These are phyloP conservation scores for Stegostoma tigrinum DNA, from an alignment of 2,113 vertebrate species.

Conservation along the genomic window DNA sequence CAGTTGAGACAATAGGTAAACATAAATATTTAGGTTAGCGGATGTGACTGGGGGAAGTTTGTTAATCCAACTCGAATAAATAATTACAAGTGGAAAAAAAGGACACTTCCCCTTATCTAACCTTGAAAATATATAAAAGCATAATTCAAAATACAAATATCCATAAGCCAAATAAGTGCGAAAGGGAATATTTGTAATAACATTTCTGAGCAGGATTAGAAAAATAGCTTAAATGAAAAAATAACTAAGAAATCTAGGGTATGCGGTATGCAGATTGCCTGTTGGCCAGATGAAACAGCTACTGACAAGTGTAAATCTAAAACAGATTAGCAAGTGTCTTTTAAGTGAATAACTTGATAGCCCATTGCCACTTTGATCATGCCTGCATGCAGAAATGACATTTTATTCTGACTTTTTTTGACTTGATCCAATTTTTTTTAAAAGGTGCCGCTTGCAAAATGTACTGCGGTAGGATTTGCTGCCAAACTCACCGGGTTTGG, in stretches of 20 bases:
- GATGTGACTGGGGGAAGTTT: neutral
- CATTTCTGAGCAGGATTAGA: no score
- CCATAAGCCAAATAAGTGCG: neutral
- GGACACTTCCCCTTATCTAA: neutral
- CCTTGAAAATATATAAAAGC: neutral
- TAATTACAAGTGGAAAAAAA: neutral
- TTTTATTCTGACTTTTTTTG: neutral
- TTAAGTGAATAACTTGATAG: neutral
- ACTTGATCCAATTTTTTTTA: neutral
- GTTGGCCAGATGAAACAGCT: neutral
- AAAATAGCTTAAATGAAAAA: no score
- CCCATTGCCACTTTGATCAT: slow-evolving; percentile 6
- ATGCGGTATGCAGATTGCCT: neutral
- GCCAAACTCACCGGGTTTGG: neutral
- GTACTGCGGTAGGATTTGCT: neutral
- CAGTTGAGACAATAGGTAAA: neutral
- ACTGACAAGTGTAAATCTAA: slow-evolving; percentile 22
- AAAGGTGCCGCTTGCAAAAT: neutral
- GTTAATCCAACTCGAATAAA: neutral
- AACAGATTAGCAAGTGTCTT: slow-evolving; percentile 13
- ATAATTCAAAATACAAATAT: neutral
- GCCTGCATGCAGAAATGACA: neutral
- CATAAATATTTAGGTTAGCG: neutral
- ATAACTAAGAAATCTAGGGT: neutral
- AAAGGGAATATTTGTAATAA: neutral